Evolutionary conservation across 2,888 invertebrate genomes (phyloP).

Genomic region (Zhengitettix transpicula): DNA sequence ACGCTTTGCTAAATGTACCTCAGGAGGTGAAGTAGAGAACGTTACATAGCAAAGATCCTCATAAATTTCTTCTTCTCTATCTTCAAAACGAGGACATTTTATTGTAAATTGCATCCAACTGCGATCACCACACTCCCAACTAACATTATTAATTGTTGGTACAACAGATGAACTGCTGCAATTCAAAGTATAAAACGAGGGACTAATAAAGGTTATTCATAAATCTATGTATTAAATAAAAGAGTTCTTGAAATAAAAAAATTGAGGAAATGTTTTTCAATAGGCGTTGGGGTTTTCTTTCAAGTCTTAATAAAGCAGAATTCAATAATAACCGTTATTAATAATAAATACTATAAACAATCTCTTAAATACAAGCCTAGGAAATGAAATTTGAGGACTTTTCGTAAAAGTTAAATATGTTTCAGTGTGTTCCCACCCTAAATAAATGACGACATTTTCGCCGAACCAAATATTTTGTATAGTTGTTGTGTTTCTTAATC

Average conservation of each 20-base stretch:
- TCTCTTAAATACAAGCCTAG: background rate
- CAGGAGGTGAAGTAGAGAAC: slow-evolving; percentile 50
- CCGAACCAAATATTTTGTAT: too few species aligned
- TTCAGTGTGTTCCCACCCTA: too few species aligned
- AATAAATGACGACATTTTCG: too few species aligned
- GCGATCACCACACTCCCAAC: slow-evolving; percentile 24
- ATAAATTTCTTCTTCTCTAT: slow-evolving; percentile 66
- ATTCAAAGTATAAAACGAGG: background rate
- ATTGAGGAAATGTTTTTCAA: too few species aligned
- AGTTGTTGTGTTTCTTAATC: too few species aligned
- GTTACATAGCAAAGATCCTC: slow-evolving; percentile 80
- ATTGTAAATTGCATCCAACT: slow-evolving; percentile 53
- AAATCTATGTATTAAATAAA: too few species aligned
- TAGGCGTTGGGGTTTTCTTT: too few species aligned
- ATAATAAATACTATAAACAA: too few species aligned
- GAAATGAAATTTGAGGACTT: slow-evolving; percentile 20
- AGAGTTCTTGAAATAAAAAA: too few species aligned
- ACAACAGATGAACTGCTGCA: slow-evolving; percentile 9
- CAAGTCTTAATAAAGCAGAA: too few species aligned
- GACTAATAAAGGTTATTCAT: background rate
- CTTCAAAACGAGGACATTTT: slow-evolving; percentile 39
- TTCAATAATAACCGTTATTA: too few species aligned
- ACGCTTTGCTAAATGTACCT: slow-evolving; percentile 31
- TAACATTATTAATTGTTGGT: slow-evolving; percentile 6
- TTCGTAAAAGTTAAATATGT: background rate